These are phyloP conservation scores for Megaceryle maxima DNA, from an alignment of 2,113 vertebrate species.

Conservation along the genomic window DNA sequence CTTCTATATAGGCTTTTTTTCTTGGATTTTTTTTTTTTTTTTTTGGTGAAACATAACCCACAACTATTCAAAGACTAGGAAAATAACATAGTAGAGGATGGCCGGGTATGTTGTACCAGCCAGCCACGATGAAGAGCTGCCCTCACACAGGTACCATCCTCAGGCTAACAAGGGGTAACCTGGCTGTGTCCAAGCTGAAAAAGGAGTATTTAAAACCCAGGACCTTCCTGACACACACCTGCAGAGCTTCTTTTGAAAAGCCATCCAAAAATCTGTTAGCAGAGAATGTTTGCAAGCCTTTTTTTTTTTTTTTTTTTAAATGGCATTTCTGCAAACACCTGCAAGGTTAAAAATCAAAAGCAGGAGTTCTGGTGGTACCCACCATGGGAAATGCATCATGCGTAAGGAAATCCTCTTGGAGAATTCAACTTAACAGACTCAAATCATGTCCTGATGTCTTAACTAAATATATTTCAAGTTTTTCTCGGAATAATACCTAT, in stretches of 20 bases:
- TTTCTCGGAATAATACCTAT: neutral
- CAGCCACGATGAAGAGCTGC: neutral
- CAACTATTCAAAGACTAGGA: neutral
- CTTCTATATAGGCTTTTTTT: too few species aligned
- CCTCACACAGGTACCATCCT: rapidly evolving
- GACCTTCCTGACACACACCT: neutral
- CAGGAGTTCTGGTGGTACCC: neutral
- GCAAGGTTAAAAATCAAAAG: neutral
- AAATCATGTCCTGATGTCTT: neutral
- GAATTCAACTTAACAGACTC: too few species aligned
- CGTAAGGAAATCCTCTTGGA: neutral
- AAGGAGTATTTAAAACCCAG: neutral
- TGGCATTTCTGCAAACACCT: neutral
- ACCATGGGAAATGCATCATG: neutral
- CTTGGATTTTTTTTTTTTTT: neutral
- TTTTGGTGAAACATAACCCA: neutral
- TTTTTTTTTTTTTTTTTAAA: neutral
- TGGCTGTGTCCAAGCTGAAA: neutral
- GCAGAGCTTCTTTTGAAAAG: neutral
- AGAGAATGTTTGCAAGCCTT: neutral
- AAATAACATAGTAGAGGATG: too few species aligned
- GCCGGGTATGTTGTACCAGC: neutral
- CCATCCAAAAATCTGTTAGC: neutral
- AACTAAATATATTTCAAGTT: neutral
- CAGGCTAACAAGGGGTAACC: rapidly evolving